These are phyloP conservation scores for Hydrochoerus hydrochaeris DNA, from an alignment of 2,113 vertebrate species.

Conservation along the genomic window DNA sequence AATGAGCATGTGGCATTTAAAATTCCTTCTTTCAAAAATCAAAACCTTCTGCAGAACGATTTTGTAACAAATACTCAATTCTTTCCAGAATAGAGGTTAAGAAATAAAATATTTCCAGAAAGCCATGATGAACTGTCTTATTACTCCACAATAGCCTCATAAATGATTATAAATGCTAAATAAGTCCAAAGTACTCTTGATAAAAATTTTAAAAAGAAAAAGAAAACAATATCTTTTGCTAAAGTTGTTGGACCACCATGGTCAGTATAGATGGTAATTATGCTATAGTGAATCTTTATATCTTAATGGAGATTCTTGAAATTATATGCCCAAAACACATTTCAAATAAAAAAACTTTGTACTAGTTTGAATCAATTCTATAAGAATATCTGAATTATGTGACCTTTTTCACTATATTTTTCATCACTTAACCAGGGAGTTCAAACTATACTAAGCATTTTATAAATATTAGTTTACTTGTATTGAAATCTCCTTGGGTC, in stretches of 20 bases:
- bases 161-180: not conserved
- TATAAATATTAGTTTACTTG: not conserved
- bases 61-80: not conserved
- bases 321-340: not conserved
- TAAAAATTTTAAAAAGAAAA: not conserved
- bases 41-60: not conserved
- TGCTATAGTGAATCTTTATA: not conserved
- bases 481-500: not conserved
- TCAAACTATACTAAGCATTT: not conserved
- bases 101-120: not conserved
- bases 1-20: not conserved
- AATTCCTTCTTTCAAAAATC: not conserved
- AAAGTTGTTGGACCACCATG: not conserved
- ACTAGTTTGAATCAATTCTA: not conserved
- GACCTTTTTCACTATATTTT: not conserved
- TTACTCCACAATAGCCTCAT: not conserved
- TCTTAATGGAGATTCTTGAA: not conserved
- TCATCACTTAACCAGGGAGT: not conserved
- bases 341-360: not conserved
- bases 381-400: not conserved
- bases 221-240: not conserved
- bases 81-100: not conserved
- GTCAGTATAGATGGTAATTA: not conserved
- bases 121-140: not conserved
- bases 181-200: not conserved